phyloP scores from a whole-genome alignment of 2,888 invertebrate species.

The Drosophila affinis region DNA sequence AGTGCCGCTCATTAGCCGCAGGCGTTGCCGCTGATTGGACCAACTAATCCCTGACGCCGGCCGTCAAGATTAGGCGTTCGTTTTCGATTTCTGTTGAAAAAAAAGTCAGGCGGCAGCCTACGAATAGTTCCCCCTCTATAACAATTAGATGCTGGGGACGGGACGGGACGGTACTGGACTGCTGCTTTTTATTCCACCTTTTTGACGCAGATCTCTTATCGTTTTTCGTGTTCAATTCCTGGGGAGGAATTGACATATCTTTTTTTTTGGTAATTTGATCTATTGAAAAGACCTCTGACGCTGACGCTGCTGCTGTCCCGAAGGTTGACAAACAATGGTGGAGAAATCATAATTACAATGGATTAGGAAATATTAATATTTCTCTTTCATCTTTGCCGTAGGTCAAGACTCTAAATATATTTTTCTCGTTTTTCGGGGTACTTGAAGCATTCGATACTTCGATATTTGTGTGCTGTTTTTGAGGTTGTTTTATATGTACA shows the following conservation, averaged over 20 bases:
- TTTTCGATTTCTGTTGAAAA: constrained; percentile 57
- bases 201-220: constrained; percentile 73
- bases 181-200: constrained; percentile 18
- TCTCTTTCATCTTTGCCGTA: constrained; percentile 57
- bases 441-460: constrained; percentile 46
- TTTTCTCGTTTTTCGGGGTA: constrained; percentile 17
- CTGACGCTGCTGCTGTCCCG: constrained; percentile 49
- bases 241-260: constrained; percentile 75
- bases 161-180: neutral
- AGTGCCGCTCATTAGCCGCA: constrained; percentile 74
- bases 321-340: constrained; percentile 70
- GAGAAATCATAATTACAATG: constrained; percentile 77
- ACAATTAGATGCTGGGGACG: constrained; percentile 51
- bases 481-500: constrained; percentile 1
- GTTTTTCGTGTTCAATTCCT: constrained; percentile 43
- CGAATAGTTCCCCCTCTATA: neutral
- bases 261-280: constrained; percentile 66
- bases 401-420: constrained; percentile 30
- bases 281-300: constrained; percentile 53
- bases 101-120: constrained; percentile 46
- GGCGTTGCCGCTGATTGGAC: constrained; percentile 79
- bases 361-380: constrained; percentile 76
- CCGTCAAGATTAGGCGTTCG: constrained; percentile 65
- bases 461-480: constrained; percentile 4
- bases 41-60: constrained; percentile 55